Percentiles rank a stretch among this genome's conserved stretches.
Evolutionary conservation across 2,797 vertebrate genomes (phyloP).

Genomic region (Propithecus perrieri): DNA sequence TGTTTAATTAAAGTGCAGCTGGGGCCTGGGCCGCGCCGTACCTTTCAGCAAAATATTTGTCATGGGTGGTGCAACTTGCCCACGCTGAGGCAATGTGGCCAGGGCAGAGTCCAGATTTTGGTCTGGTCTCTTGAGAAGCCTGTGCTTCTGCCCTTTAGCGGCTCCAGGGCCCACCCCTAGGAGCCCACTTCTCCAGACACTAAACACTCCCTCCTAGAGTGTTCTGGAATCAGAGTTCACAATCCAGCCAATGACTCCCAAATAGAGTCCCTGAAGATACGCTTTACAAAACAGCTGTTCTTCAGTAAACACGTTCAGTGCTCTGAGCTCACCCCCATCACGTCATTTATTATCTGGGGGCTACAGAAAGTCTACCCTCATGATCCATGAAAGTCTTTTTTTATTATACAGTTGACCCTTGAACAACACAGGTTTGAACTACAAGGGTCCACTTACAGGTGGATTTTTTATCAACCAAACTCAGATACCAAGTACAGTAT

Average conservation of each 20-base stretch:
- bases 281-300: background rate
- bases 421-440: background rate
- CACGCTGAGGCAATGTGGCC: background rate
- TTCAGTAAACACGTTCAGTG: background rate
- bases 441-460: background rate
- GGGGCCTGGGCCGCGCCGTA: background rate
- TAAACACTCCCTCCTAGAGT: background rate
- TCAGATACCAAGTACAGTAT: background rate
- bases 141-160: background rate
- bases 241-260: background rate
- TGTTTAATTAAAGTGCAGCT: constrained; percentile 67
- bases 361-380: background rate
- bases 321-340: background rate
- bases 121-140: background rate
- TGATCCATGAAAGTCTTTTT: background rate
- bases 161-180: background rate
- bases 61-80: background rate
- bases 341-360: background rate
- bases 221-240: background rate
- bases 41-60: constrained; percentile 16
- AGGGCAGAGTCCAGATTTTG: background rate
- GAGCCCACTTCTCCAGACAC: background rate
- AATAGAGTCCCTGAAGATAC: background rate
- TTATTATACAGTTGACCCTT: background rate
- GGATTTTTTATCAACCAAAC: background rate